Evolutionary conservation across 1,140 invertebrate species (phyloP).

Genomic region (Hermatobates lingyangjiaoensis): DNA sequence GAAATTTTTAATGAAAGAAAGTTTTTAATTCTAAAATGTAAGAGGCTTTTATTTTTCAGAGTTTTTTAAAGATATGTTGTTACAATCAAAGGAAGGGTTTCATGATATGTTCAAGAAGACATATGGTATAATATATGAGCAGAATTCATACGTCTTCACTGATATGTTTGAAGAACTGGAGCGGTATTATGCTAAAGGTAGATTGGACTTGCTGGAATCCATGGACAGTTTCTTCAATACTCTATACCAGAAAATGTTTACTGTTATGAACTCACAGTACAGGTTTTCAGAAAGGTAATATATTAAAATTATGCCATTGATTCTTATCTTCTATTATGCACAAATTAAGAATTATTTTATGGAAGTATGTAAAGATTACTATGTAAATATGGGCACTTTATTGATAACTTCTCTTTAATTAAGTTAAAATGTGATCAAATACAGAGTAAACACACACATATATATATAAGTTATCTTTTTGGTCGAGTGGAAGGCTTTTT

Average conservation of each 20-base stretch:
- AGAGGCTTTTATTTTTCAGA: slow-evolving; percentile 39
- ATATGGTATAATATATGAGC: slow-evolving; percentile 87
- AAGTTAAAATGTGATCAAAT: too few species aligned
- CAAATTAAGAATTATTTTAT: too few species aligned
- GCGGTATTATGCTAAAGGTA: slow-evolving; percentile 67
- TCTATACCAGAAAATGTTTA: slow-evolving; percentile 91
- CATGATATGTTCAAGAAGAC: slow-evolving; percentile 87
- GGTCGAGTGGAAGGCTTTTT: too few species aligned
- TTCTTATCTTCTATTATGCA: too few species aligned
- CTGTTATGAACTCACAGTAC: slow-evolving; percentile 79
- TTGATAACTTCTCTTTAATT: too few species aligned
- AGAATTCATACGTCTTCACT: slow-evolving; percentile 80
- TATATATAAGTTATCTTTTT: too few species aligned
- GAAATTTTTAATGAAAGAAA: too few species aligned
- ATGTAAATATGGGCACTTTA: too few species aligned
- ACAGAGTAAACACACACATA: too few species aligned
- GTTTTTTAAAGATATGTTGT: slow-evolving; percentile 68
- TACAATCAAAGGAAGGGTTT: slow-evolving; percentile 64
- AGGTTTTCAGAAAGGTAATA: slow-evolving; percentile 66
- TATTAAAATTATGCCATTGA: too few species aligned
- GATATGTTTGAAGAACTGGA: slow-evolving; percentile 80
- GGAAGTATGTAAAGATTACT: too few species aligned
- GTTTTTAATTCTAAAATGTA: too few species aligned
- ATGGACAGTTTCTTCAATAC: slow-evolving; percentile 86
- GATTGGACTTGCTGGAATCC: slow-evolving; percentile 59